Percentiles rank a stretch among this genome's conserved stretches.
phyloP scores from a whole-genome alignment of 2,888 invertebrate genomes.

The Drosophila longiperda region DNA sequence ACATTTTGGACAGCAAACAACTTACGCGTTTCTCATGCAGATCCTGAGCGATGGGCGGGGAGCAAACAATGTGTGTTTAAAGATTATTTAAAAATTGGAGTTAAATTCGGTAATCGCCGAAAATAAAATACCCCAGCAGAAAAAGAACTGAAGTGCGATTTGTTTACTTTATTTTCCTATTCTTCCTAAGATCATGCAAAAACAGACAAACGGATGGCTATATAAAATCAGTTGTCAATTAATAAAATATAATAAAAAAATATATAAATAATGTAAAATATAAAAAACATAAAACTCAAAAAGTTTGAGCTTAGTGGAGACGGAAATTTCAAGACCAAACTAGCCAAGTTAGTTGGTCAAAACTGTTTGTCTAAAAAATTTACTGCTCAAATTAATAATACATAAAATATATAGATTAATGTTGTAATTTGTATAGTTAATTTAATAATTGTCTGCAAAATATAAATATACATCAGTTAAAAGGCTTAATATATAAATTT shows the following conservation, averaged over 20 bases:
- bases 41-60: constrained; percentile 84
- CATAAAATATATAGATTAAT: too few species aligned
- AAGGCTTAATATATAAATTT: too few species aligned
- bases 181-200: neutral
- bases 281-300: too few species aligned
- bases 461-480: neutral
- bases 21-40: constrained; percentile 84
- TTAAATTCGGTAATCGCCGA: neutral
- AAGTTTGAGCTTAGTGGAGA: neutral
- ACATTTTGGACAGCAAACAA: constrained; percentile 17
- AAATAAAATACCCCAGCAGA: constrained; percentile 3
- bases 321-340: fast-evolving
- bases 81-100: neutral
- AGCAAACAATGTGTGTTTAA: constrained; percentile 4
- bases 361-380: neutral
- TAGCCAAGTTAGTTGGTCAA: neutral
- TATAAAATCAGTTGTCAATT: neutral
- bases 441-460: neutral
- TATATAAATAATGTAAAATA: too few species aligned
- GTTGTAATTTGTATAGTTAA: neutral
- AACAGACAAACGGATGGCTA: too few species aligned
- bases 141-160: too few species aligned
- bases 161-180: too few species aligned
- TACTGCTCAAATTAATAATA: neutral
- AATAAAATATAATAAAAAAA: neutral